A percentile compares a stretch with the other conserved stretches of the same genome.
Conservation (phyloP, 2,797 vertebrate genomes). For the Acanthurus leucopareius region DNA sequence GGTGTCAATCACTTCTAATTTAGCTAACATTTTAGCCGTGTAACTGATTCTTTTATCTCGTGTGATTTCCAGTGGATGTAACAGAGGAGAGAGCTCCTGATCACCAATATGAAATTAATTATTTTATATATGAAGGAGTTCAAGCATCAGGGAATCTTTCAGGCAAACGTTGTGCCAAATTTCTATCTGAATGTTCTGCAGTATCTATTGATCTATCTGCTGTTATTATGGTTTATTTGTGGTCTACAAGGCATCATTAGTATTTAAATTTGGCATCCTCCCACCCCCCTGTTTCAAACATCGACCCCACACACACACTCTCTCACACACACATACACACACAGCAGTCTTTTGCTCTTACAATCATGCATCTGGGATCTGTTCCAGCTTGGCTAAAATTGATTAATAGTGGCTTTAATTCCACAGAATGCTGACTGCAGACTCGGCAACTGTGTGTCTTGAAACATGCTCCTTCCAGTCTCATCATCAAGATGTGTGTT, state of each 20-base stretch:
- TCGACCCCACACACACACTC: slow-evolving; percentile 13
- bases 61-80: slow-evolving; percentile 36
- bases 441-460: slow-evolving; percentile 68
- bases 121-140: slow-evolving; percentile 19
- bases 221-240: slow-evolving; percentile 51
- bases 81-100: slow-evolving; percentile 26
- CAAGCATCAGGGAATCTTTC: slow-evolving; percentile 22
- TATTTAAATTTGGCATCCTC: slow-evolving; percentile 54
- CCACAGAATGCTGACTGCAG: slow-evolving; percentile 83
- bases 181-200: slow-evolving; percentile 21
- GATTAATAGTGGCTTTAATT: slow-evolving; percentile 86
- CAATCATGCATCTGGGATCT: slow-evolving; percentile 75
- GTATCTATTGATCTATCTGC: slow-evolving; percentile 33
- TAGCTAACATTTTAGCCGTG: slow-evolving; percentile 34
- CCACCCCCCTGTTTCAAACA: slow-evolving; percentile 30
- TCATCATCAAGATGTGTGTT: slow-evolving; percentile 83
- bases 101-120: slow-evolving; percentile 29
- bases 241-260: slow-evolving; percentile 57
- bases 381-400: slow-evolving; percentile 81
- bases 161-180: slow-evolving; percentile 17
- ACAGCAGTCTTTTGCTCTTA: slow-evolving; percentile 63
- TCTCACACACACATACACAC: not conserved
- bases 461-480: slow-evolving; percentile 79
- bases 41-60: slow-evolving; percentile 30
- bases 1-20: slow-evolving; percentile 55